phyloP scores from a whole-genome alignment of 2,113 vertebrate genomes.

The Cnemophilus loriae region DNA sequence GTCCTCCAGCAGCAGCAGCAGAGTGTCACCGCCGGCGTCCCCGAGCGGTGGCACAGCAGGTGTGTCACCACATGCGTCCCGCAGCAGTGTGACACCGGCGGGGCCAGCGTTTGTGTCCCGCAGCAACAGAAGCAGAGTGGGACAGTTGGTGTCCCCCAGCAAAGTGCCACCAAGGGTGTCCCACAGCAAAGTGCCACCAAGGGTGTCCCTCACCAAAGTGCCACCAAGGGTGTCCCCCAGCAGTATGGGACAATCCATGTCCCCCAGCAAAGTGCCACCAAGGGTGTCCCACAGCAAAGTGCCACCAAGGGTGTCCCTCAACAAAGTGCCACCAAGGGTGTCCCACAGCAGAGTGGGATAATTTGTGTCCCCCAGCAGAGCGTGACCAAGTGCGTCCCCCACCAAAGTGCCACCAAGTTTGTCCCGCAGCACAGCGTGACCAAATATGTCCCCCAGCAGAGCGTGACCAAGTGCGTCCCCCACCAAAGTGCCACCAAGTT shows the following conservation, averaged over 20 bases:
- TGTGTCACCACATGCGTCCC: not conserved
- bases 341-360: too few species aligned
- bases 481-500: rapidly evolving
- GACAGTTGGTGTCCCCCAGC: not conserved
- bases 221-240: rapidly evolving
- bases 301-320: rapidly evolving
- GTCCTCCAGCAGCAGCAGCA: not conserved
- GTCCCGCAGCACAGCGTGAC: not conserved
- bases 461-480: not conserved
- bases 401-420: rapidly evolving
- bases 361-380: not conserved
- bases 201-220: rapidly evolving
- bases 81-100: not conserved
- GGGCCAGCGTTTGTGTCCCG: not conserved
- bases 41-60: not conserved
- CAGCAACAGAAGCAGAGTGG: not conserved
- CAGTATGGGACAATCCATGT: not conserved
- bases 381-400: not conserved
- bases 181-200: not conserved
- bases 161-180: not conserved
- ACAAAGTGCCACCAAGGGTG: not conserved
- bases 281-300: not conserved
- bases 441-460: not conserved
- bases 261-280: not conserved
- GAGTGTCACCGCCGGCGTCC: rapidly evolving